phyloP scores from a whole-genome alignment of 2,888 invertebrate species.

The Acanthosepion pharaonis region DNA sequence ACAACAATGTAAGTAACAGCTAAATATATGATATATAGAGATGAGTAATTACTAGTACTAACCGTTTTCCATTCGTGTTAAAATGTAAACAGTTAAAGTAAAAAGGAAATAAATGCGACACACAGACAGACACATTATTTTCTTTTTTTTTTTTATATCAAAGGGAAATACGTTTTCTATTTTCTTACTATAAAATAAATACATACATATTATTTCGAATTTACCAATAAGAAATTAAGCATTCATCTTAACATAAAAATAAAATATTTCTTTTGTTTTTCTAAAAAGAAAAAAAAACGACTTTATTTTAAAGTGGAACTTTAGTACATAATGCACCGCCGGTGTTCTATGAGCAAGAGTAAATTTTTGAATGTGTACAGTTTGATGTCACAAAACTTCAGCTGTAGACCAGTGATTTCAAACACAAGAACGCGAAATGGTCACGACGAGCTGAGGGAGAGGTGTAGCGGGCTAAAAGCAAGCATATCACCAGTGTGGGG shows the following conservation, averaged over 20 bases:
- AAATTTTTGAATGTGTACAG: not conserved
- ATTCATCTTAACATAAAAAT: not conserved
- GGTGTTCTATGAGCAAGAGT: not conserved
- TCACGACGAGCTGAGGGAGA: no score
- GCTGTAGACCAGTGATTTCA: no score
- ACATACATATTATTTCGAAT: not conserved
- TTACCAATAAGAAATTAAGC: not conserved
- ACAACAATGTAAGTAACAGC: not conserved
- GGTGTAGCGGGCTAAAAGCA: no score
- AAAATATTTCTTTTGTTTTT: not conserved
- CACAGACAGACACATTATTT: not conserved
- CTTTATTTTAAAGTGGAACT: not conserved
- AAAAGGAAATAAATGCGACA: not conserved
- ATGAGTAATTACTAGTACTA: not conserved
- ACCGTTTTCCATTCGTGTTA: not conserved
- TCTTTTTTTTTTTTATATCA: no score
- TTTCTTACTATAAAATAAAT: not conserved
- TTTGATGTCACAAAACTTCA: not conserved
- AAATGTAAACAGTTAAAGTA: not conserved
- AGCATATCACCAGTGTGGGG: no score
- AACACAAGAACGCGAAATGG: no score
- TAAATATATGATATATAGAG: not conserved
- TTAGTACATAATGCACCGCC: not conserved
- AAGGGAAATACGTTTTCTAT: not conserved
- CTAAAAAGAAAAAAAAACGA: not conserved